Base-by-base conservation (phyloP, 1,140 invertebrate genomes). In the Holotrichia oblita region DNA sequence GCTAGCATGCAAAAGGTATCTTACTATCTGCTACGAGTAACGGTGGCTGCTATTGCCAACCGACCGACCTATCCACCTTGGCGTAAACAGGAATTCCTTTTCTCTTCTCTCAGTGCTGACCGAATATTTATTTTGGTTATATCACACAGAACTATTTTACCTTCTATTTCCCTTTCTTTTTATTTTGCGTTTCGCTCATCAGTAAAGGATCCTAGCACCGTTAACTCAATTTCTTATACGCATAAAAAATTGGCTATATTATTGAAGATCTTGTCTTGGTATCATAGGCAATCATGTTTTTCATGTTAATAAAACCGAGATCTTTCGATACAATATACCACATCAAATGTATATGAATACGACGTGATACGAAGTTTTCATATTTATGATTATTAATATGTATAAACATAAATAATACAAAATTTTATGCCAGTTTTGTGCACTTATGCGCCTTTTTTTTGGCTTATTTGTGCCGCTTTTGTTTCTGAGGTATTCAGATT, bases 1-100 rank as follows among this genome's bases (percentile, higher is more conserved):
- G 48, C 48, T 17, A 55, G n/a, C 48, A 17, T 55, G 48, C 48
- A n/a, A 55, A 55, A 55, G 48, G 48, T 55, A 55, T 14, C 48
- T 55, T 17, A 17, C 48, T 55, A 55, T 55, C 48, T 17, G 48
- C n/a, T 55, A 55, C 12, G 48, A 55, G 17, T 55, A 55, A 55
- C 12, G 48, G 48, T 55, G 17, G n/a, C 48, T 55, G 22, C 61
- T 69, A 27, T 22, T 69, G 22, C 61, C 61, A 22, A 34, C 20
- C 20, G 22, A 69, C 61, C 22, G 22, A 34, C 61, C 12, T 69
- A 69, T 69, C 27, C 22, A 69, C 61, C 61, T 69, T 69, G 22
- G 22, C 61, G 61, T 69, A 69, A 69, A 69, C 61, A 69, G 61
- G 61, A 69, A 69, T 69, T 69, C 22, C 61, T 69, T 69, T 69